phyloP scores from a whole-genome alignment of 2,888 invertebrate species.

The Drosophila bunnanda region DNA sequence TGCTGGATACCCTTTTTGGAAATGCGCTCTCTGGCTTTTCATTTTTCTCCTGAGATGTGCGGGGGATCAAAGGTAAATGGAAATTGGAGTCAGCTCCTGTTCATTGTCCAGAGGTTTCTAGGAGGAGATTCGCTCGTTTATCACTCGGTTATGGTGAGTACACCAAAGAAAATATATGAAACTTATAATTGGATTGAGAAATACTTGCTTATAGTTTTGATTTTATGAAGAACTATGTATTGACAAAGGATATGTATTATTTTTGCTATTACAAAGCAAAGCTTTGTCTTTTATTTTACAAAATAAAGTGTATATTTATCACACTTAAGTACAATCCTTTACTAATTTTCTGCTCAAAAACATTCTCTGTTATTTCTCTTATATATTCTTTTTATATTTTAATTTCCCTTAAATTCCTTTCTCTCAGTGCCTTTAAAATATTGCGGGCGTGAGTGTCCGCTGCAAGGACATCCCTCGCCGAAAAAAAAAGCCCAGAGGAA shows the following conservation, averaged over 20 bases:
- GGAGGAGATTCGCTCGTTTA: conserved; percentile 16
- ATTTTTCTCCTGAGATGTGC: conserved; percentile 4
- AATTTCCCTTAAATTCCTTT: neutral
- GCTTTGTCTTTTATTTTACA: neutral
- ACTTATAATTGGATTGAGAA: neutral
- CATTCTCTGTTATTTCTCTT: too few species aligned
- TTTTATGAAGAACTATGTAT: too few species aligned
- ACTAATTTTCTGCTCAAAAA: too few species aligned
- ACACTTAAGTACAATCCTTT: neutral
- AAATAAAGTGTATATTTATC: neutral
- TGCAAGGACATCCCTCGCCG: conserved; percentile 16
- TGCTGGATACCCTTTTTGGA: conserved; percentile 25
- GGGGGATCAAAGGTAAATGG: conserved; percentile 20
- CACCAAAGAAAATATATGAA: neutral
- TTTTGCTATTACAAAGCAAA: neutral
- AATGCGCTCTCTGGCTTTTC: conserved; percentile 11
- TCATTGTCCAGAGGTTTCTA: conserved; percentile 15
- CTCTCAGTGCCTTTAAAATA: conserved; percentile 20
- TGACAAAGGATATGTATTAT: neutral
- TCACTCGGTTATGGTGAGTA: conserved; percentile 9
- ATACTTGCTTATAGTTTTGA: fast-evolving
- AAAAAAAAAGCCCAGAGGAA: neutral
- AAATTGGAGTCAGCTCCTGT: conserved; percentile 27
- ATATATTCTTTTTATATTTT: neutral
- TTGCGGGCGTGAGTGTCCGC: conserved; percentile 1